phyloP scores from a whole-genome alignment of 2,888 invertebrate species.

The Dasypogon diadema region DNA sequence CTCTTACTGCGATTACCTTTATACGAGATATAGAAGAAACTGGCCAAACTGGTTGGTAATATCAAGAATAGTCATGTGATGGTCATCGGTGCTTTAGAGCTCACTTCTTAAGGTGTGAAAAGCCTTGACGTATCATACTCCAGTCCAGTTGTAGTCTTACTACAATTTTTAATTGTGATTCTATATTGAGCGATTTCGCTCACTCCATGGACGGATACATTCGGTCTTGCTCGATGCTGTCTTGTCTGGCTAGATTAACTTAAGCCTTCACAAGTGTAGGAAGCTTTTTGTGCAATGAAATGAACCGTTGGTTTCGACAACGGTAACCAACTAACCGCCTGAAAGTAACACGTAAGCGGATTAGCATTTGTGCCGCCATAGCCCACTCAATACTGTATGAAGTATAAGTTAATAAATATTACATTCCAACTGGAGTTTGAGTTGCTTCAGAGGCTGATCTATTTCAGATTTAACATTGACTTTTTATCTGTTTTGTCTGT shows the following conservation, averaged over 20 bases:
- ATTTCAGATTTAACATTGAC: slow-evolving; percentile 27
- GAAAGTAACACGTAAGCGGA: slow-evolving; percentile 43
- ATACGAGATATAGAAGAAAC: slow-evolving; percentile 38
- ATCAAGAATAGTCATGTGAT: slow-evolving; percentile 32
- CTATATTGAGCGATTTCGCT: background rate
- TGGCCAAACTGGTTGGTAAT: slow-evolving; percentile 28
- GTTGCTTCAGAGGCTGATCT: slow-evolving; percentile 21
- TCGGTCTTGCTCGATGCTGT: background rate
- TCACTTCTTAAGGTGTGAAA: background rate
- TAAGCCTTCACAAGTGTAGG: slow-evolving; percentile 21
- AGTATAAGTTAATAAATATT: slow-evolving; percentile 28
- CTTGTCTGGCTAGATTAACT: background rate
- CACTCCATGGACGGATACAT: background rate
- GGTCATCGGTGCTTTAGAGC: background rate
- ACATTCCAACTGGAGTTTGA: slow-evolving; percentile 25
- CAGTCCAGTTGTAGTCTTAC: slow-evolving; percentile 18
- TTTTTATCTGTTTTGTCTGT: slow-evolving; percentile 17
- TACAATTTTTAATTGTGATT: slow-evolving; percentile 4
- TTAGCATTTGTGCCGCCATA: slow-evolving; percentile 43
- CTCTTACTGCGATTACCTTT: slow-evolving; percentile 37
- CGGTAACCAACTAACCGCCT: slow-evolving; percentile 50
- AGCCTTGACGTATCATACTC: slow-evolving; percentile 26
- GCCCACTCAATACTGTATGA: slow-evolving; percentile 9
- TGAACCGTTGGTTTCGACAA: slow-evolving; percentile 51
- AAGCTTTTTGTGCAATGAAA: slow-evolving; percentile 42